phyloP scores from a whole-genome alignment of 2,888 invertebrate species.

The Caenorhabditis sulstoni region DNA sequence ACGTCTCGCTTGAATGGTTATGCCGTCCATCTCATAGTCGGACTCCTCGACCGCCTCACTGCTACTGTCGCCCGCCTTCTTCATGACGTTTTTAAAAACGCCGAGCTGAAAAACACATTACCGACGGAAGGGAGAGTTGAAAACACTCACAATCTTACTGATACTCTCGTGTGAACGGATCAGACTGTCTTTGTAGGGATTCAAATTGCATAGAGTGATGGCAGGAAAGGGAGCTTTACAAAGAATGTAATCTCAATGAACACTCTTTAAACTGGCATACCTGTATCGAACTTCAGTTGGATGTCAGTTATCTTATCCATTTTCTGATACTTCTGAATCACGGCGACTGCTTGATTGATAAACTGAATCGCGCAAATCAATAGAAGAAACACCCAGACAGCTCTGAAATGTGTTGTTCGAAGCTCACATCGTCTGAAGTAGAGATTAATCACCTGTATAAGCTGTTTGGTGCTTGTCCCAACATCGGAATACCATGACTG shows the following conservation, averaged over 20 bases:
- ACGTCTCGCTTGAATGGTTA: slow-evolving; percentile 48
- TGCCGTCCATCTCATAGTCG: slow-evolving; percentile 56
- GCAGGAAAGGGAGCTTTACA: slow-evolving; percentile 79
- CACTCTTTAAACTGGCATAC: too few relatives aligned
- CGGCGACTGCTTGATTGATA: slow-evolving; percentile 73
- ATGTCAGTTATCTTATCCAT: slow-evolving; percentile 79
- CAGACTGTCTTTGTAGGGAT: slow-evolving; percentile 76
- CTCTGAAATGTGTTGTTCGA: slow-evolving; percentile 43
- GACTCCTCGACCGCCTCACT: slow-evolving; percentile 28
- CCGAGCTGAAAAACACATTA: slow-evolving; percentile 51
- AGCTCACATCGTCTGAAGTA: too few relatives aligned
- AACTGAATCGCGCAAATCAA: slow-evolving; percentile 70
- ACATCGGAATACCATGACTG: slow-evolving; percentile 77
- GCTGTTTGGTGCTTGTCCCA: slow-evolving; percentile 74
- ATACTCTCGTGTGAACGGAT: slow-evolving; percentile 74
- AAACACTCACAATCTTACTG: slow-evolving; percentile 73
- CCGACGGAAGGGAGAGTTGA: not conserved
- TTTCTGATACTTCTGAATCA: slow-evolving; percentile 73
- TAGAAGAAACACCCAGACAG: slow-evolving; percentile 72
- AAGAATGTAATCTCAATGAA: too few relatives aligned
- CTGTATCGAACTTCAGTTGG: slow-evolving; percentile 77
- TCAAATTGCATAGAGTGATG: slow-evolving; percentile 78
- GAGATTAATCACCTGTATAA: slow-evolving; percentile 65
- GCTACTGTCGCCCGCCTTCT: slow-evolving; percentile 66
- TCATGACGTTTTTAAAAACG: slow-evolving; percentile 71